These are phyloP conservation scores for Mechanitis mazaeus DNA, from an alignment of 2,888 invertebrate genomes.

Conservation along the genomic window DNA sequence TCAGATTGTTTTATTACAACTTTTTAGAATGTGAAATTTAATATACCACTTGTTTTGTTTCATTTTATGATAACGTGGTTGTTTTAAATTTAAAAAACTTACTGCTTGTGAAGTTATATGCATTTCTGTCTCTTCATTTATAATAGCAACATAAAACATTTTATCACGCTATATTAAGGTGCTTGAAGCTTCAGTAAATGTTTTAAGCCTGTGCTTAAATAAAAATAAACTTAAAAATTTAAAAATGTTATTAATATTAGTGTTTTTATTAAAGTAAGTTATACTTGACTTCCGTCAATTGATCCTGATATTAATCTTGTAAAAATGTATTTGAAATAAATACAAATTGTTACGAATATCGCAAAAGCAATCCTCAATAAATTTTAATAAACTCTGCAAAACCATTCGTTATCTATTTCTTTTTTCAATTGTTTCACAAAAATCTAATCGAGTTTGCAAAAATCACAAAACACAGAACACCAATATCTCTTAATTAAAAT, in stretches of 20 bases:
- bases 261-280: slow-evolving; percentile 1
- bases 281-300: too few relatives aligned
- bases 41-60: slow-evolving; percentile 52
- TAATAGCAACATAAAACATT: slow-evolving; percentile 10
- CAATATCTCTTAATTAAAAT: slow-evolving; percentile 70
- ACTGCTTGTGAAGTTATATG: slow-evolving; percentile 38
- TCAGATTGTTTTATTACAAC: too few relatives aligned
- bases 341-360: not conserved
- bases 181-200: too few relatives aligned
- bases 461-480: slow-evolving; percentile 57
- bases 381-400: not conserved
- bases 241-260: not conserved
- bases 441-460: slow-evolving; percentile 63
- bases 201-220: too few relatives aligned
- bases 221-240: not conserved
- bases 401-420: slow-evolving; percentile 63
- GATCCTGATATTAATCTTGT: too few relatives aligned
- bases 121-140: slow-evolving; percentile 20
- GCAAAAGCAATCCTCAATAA: not conserved
- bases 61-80: slow-evolving; percentile 54
- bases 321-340: too few relatives aligned
- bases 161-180: too few relatives aligned
- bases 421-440: slow-evolving; percentile 62
- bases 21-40: slow-evolving; percentile 51
- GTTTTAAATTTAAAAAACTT: slow-evolving; percentile 46